These are phyloP conservation scores for Pocillopora grandis DNA, from an alignment of 92 coral and sea anemone genomes.

Conservation along the genomic window DNA sequence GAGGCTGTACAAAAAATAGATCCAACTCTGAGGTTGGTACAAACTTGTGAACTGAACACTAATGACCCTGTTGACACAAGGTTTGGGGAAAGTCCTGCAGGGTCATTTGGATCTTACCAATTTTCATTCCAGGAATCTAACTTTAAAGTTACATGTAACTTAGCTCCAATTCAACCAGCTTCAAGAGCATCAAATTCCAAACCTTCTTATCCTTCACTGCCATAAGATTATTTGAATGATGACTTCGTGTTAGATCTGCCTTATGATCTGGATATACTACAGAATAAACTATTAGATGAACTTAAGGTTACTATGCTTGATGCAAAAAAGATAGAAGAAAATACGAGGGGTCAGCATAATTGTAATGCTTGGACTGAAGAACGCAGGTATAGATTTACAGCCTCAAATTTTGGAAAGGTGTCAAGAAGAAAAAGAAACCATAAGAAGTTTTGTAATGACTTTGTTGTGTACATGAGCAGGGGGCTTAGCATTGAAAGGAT, in stretches of 20 bases:
- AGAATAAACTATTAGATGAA: slow-evolving; percentile 33
- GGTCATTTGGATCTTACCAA: slow-evolving; percentile 63
- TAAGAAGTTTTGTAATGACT: too few relatives aligned
- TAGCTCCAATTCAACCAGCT: slow-evolving; percentile 4
- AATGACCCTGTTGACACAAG: background rate
- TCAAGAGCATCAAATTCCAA: background rate
- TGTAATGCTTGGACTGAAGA: slow-evolving; percentile 39
- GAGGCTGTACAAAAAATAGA: too few relatives aligned
- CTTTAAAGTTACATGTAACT: slow-evolving; percentile 26
- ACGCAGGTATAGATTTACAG: slow-evolving; percentile 47
- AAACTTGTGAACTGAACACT: background rate
- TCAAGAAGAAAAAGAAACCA: too few relatives aligned
- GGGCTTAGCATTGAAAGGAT: too few relatives aligned
- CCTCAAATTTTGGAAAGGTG: too few relatives aligned
- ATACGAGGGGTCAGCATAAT: slow-evolving; percentile 43
- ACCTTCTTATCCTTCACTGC: slow-evolving; percentile 48
- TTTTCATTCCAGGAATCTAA: slow-evolving; percentile 28
- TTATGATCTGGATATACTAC: slow-evolving; percentile 28
- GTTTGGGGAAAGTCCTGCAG: background rate
- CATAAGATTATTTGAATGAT: slow-evolving; percentile 37
- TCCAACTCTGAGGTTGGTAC: too few relatives aligned
- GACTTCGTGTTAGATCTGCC: slow-evolving; percentile 37
- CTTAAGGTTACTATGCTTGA: slow-evolving; percentile 9
- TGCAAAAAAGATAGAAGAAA: slow-evolving; percentile 40
- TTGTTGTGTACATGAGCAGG: too few relatives aligned